phyloP scores from a whole-genome alignment of 2,113 vertebrate genomes.

The Anguilla rostrata region DNA sequence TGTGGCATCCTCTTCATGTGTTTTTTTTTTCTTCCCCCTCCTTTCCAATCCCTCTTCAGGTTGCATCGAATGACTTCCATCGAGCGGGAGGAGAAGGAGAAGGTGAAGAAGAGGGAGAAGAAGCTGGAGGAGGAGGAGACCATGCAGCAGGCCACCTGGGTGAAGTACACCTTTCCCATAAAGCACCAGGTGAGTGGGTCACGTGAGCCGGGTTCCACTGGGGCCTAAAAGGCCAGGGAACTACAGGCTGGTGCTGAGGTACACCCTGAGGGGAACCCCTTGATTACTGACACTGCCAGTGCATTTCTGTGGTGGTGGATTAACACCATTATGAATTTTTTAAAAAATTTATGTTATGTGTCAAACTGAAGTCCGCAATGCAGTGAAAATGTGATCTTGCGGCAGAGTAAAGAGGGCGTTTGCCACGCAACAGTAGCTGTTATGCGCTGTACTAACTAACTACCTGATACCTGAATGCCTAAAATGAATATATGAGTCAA shows the following conservation, averaged over 20 bases:
- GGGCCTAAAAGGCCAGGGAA: neutral
- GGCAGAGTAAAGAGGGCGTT: too few relatives aligned
- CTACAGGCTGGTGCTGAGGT: too few relatives aligned
- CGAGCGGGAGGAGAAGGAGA: conserved; percentile 95
- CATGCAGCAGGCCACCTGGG: conserved; percentile 94
- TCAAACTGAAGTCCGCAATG: too few relatives aligned
- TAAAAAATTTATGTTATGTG: too few relatives aligned
- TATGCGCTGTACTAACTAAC: too few relatives aligned
- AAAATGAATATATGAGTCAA: too few relatives aligned
- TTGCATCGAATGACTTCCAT: conserved; percentile 95
- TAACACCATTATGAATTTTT: neutral
- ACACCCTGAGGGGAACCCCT: neutral
- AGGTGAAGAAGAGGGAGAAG: conserved; percentile 92
- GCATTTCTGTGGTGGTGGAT: neutral
- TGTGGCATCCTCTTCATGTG: neutral
- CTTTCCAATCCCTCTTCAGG: conserved; percentile 63
- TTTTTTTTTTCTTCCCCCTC: neutral
- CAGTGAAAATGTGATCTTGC: too few relatives aligned
- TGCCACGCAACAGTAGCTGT: too few relatives aligned
- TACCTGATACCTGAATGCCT: too few relatives aligned
- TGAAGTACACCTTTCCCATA: conserved; percentile 94
- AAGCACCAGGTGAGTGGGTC: conserved; percentile 84
- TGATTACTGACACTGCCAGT: neutral
- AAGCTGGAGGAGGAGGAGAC: conserved; percentile 96
- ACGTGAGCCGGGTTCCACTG: neutral